Conservation (phyloP, 1,140 invertebrate genomes). For the Nebria ingens region DNA sequence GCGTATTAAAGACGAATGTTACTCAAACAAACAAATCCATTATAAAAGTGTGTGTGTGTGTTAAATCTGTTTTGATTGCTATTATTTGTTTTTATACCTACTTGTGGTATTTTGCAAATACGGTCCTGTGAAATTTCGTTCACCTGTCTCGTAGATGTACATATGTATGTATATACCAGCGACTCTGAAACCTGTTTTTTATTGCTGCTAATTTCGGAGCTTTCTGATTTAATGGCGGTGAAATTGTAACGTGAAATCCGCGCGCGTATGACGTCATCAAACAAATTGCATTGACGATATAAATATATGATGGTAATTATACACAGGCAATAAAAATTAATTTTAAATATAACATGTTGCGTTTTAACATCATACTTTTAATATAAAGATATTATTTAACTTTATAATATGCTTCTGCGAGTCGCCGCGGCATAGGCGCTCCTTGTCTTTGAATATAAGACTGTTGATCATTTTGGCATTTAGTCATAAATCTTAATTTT, state of each 20-base stretch:
- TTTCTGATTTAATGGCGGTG: constrained; percentile 4
- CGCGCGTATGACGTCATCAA: neutral
- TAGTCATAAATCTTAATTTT: too few species aligned
- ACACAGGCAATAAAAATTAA: neutral
- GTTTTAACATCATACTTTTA: too few species aligned
- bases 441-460: too few species aligned
- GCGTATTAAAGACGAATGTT: neutral
- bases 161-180: neutral
- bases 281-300: neutral
- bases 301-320: neutral
- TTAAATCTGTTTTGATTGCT: neutral
- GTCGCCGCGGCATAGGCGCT: too few species aligned
- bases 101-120: too few species aligned
- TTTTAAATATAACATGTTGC: too few species aligned
- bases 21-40: neutral
- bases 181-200: constrained; percentile 6
- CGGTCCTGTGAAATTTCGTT: too few species aligned
- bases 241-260: constrained; percentile 5
- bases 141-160: neutral
- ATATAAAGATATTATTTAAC: too few species aligned
- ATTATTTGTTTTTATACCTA: too few species aligned
- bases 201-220: constrained; percentile 7
- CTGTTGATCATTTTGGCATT: too few species aligned
- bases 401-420: too few species aligned
- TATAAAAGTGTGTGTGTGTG: neutral